A percentile compares a stretch with the other conserved stretches of the same genome.
Evolutionary conservation across 2,113 vertebrate species (phyloP).

Genomic region (Chaenogobius annularis): DNA sequence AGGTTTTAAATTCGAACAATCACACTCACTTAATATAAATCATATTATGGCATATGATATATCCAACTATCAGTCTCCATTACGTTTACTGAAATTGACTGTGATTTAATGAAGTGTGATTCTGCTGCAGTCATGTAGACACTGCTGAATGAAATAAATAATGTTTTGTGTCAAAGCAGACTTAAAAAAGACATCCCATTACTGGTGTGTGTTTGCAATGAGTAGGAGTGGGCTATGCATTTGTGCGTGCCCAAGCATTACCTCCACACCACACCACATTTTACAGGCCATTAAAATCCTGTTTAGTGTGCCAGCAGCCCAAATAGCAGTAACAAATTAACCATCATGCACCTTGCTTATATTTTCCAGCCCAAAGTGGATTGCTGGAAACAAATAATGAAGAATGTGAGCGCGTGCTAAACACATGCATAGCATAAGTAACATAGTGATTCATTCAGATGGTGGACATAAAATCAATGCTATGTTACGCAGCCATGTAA

Average conservation of each 20-base stretch:
- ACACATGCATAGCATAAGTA: conserved; percentile 21
- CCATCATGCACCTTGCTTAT: conserved; percentile 26
- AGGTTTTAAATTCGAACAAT: no score
- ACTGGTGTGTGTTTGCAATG: background rate
- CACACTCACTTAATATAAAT: no score
- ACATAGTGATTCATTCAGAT: conserved; percentile 28
- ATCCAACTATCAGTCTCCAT: no score
- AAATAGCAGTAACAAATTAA: conserved; percentile 56
- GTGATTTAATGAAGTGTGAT: background rate
- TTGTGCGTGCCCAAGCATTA: conserved; percentile 33
- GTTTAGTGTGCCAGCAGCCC: conserved; percentile 41
- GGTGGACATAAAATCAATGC: conserved; percentile 35
- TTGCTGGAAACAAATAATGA: conserved; percentile 31
- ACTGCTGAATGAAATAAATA: background rate
- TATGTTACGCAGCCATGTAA: conserved; percentile 14
- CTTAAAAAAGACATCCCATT: background rate
- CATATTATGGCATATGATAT: no score
- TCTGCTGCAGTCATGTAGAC: background rate
- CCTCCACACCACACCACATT: conserved; percentile 47
- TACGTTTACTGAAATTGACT: background rate
- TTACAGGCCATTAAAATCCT: conserved; percentile 54
- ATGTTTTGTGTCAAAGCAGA: background rate
- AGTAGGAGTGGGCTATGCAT: conserved; percentile 4
- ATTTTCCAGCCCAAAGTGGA: background rate
- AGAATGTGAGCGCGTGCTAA: conserved; percentile 30